Conservation (phyloP, 1,140 invertebrate genomes). For the Matsumurasca onukii region DNA sequence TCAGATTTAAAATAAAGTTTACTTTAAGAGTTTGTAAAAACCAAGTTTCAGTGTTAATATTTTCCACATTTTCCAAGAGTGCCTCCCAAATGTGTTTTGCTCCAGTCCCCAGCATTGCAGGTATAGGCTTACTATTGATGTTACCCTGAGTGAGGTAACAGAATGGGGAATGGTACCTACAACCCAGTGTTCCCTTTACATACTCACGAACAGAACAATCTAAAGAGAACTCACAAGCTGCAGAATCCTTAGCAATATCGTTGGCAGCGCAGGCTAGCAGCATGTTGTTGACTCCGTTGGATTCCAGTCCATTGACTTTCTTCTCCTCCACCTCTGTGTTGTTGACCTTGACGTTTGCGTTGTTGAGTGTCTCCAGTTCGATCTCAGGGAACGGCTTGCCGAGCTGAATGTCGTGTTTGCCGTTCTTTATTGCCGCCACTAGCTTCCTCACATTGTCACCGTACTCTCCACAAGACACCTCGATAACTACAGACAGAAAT, state of each 20-base stretch:
- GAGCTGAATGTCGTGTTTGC: slow-evolving; percentile 70
- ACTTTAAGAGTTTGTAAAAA: too few relatives aligned
- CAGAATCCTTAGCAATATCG: slow-evolving; percentile 64
- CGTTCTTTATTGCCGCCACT: slow-evolving; percentile 80
- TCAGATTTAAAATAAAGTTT: too few relatives aligned
- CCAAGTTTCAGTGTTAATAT: too few relatives aligned
- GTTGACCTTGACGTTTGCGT: slow-evolving; percentile 55
- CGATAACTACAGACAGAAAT: slow-evolving; percentile 66
- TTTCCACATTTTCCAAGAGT: too few relatives aligned
- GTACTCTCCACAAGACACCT: slow-evolving; percentile 93
- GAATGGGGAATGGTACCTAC: too few relatives aligned
- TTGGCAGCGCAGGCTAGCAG: slow-evolving; percentile 60
- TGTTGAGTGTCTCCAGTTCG: slow-evolving; percentile 60
- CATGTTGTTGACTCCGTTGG: slow-evolving; percentile 43
- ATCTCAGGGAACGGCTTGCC: slow-evolving; percentile 62
- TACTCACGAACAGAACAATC: too few relatives aligned
- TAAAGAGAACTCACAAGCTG: slow-evolving; percentile 16
- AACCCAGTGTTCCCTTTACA: too few relatives aligned
- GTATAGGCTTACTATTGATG: too few relatives aligned
- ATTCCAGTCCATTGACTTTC: slow-evolving; percentile 43
- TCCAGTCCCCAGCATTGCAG: too few relatives aligned
- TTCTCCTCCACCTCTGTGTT: slow-evolving; percentile 41
- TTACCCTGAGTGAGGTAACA: too few relatives aligned
- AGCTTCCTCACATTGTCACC: slow-evolving; percentile 85
- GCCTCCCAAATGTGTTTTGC: too few relatives aligned